phyloP scores from a whole-genome alignment of 2,797 vertebrate genomes.

The Thaleichthys pacificus region DNA sequence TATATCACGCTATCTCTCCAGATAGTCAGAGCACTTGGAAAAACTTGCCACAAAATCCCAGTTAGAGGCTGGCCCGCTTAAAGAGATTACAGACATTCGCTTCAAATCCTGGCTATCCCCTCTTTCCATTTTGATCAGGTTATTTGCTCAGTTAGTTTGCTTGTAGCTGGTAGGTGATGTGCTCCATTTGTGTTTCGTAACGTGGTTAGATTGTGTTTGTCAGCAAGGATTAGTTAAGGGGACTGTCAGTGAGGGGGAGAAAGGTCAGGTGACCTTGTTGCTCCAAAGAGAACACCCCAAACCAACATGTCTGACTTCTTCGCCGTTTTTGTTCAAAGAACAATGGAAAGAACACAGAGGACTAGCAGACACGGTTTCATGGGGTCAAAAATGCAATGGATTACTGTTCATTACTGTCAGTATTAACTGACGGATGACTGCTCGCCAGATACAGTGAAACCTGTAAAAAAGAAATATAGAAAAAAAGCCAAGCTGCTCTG shows the following conservation, averaged over 20 bases:
- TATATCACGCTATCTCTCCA: constrained; percentile 59
- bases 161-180: too few species aligned
- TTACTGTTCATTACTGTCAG: background rate
- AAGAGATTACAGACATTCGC: constrained; percentile 17
- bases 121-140: constrained; percentile 12
- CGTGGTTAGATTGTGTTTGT: background rate
- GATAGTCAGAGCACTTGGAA: constrained; percentile 20
- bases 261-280: background rate
- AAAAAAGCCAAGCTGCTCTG: background rate
- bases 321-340: background rate
- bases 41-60: constrained; percentile 41
- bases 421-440: background rate
- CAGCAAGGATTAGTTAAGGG: constrained; percentile 1
- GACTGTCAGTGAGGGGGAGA: constrained; percentile 15
- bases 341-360: background rate
- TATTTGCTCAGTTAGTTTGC: constrained; percentile 22
- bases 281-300: background rate
- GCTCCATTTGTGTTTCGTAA: too few species aligned
- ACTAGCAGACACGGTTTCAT: too few species aligned
- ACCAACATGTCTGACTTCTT: too few species aligned
- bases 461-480: background rate
- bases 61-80: background rate
- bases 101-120: constrained; percentile 13
- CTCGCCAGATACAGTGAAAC: too few species aligned
- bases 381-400: too few species aligned